These are phyloP conservation scores for Cyprinodon tularosa DNA, from an alignment of 2,113 vertebrate genomes.

Conservation along the genomic window DNA sequence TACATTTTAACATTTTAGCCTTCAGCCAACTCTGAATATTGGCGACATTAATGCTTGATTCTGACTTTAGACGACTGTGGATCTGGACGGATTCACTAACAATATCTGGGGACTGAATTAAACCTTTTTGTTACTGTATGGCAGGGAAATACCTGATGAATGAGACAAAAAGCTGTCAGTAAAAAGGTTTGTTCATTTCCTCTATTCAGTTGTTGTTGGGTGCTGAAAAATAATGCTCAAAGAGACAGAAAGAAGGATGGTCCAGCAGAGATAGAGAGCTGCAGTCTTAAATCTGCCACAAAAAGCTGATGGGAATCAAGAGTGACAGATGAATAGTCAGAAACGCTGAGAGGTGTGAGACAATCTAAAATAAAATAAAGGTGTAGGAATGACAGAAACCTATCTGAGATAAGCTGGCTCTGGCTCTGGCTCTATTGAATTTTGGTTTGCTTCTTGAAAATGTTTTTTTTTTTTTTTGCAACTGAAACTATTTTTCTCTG, in stretches of 20 bases:
- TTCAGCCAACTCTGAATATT: constrained; percentile 36
- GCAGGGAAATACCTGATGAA: constrained; percentile 28
- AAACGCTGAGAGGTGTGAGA: constrained; percentile 11
- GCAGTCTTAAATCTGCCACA: constrained; percentile 1
- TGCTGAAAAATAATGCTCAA: neutral
- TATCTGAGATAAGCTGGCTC: constrained; percentile 1
- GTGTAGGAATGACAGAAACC: constrained; percentile 12
- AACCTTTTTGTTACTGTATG: constrained; percentile 20
- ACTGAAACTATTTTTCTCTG: neutral
- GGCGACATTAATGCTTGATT: constrained; percentile 49
- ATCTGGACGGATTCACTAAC: constrained; percentile 22
- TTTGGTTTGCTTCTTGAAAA: constrained; percentile 11
- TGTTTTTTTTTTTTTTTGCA: neutral
- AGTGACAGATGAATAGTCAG: constrained; percentile 20
- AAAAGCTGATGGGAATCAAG: constrained; percentile 13
- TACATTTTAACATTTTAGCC: constrained; percentile 41
- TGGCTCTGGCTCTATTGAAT: constrained; percentile 7
- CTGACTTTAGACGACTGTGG: constrained; percentile 32
- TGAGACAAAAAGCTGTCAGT: constrained; percentile 10
- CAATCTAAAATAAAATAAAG: constrained; percentile 20
- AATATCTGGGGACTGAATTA: constrained; percentile 6
- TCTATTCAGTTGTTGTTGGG: constrained; percentile 12
- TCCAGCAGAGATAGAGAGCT: constrained; percentile 25
- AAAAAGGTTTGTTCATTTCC: constrained; percentile 20
- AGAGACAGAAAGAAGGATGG: constrained; percentile 14